phyloP scores from a whole-genome alignment of 2,888 invertebrate species.

The Diplolepis rosae region DNA sequence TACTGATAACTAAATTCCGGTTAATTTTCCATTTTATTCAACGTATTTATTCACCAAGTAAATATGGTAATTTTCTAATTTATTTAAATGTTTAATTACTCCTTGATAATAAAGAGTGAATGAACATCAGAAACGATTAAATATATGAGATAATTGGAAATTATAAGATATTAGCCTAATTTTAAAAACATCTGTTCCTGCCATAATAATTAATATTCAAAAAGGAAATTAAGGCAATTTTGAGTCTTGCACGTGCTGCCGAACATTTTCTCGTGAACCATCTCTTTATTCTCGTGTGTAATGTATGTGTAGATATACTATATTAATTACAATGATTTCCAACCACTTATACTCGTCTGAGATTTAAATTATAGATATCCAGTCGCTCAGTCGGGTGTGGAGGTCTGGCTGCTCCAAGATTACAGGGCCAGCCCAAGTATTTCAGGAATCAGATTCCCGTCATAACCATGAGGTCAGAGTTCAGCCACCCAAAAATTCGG shows the following conservation, averaged over 20 bases:
- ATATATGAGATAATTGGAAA: not conserved
- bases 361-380: conserved; percentile 66
- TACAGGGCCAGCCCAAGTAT: conserved; percentile 57
- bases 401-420: conserved; percentile 47
- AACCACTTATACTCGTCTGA: conserved; percentile 60
- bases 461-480: conserved; percentile 58
- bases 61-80: not conserved
- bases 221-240: not conserved
- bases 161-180: not conserved
- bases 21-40: not conserved
- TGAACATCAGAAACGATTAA: not conserved
- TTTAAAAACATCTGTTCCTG: too few species aligned
- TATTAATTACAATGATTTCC: conserved; percentile 66
- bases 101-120: not conserved
- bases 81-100: not conserved
- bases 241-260: not conserved
- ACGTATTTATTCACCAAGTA: not conserved
- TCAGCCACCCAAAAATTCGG: conserved; percentile 42
- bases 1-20: not conserved
- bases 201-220: not conserved
- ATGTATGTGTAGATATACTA: conserved; percentile 41
- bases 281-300: not conserved
- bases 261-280: not conserved
- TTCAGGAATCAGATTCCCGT: conserved; percentile 61
- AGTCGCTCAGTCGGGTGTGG: conserved; percentile 29